Conservation (phyloP, 2,797 vertebrate species). For the Chanos chanos region DNA sequence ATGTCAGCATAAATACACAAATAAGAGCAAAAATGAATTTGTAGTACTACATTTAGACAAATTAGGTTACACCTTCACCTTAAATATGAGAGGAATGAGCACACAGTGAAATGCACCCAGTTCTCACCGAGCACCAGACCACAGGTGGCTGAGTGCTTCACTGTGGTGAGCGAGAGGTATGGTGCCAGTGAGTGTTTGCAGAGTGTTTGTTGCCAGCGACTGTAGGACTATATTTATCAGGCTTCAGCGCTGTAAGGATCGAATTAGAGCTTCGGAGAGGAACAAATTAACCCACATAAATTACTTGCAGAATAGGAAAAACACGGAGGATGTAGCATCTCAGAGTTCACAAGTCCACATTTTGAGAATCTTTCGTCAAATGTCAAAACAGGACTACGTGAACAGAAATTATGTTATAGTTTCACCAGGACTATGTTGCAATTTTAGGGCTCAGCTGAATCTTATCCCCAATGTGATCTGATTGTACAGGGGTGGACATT, state of each 20-base stretch:
- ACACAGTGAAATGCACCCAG: conserved; percentile 19
- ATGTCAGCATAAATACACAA: too few relatives aligned
- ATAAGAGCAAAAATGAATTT: too few relatives aligned
- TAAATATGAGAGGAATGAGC: not conserved
- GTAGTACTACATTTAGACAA: too few relatives aligned
- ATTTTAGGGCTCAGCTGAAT: too few relatives aligned
- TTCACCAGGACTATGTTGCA: not conserved
- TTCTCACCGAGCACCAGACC: conserved; percentile 40
- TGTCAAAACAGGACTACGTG: too few relatives aligned
- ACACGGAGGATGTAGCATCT: too few relatives aligned
- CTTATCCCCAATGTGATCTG: too few relatives aligned
- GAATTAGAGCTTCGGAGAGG: conserved; percentile 4
- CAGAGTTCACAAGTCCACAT: too few relatives aligned
- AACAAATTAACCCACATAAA: conserved; percentile 12
- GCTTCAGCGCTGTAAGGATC: conserved; percentile 30
- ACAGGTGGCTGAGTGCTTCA: conserved; percentile 47
- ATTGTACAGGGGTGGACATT: too few relatives aligned
- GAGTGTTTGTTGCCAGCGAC: conserved; percentile 29
- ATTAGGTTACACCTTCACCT: not conserved
- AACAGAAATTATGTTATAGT: not conserved
- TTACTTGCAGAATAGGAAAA: too few relatives aligned
- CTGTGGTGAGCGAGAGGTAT: conserved; percentile 33
- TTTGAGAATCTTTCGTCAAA: too few relatives aligned
- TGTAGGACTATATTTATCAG: conserved; percentile 39
- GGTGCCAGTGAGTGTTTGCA: conserved; percentile 38